These are phyloP conservation scores for Graptemys geographica DNA, from an alignment of 2,797 vertebrate genomes.

Conservation along the genomic window DNA sequence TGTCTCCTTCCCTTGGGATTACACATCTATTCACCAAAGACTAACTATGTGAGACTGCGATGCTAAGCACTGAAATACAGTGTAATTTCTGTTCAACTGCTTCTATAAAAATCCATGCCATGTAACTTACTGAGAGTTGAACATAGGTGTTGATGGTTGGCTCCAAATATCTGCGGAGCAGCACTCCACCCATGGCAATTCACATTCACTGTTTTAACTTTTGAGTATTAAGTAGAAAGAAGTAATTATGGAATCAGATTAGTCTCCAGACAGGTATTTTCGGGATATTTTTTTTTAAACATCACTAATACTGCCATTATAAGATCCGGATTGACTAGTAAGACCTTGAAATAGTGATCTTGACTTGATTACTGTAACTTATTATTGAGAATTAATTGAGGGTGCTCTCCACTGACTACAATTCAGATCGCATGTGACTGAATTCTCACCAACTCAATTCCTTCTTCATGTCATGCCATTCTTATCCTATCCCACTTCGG, in stretches of 20 bases:
- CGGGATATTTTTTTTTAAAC: neutral
- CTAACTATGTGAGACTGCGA: neutral
- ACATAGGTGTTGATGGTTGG: neutral
- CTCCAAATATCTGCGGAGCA: neutral
- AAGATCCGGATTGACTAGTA: neutral
- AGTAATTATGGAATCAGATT: neutral
- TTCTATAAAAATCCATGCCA: neutral
- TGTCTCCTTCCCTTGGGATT: neutral
- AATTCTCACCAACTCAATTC: neutral
- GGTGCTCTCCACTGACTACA: neutral
- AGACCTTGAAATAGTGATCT: neutral
- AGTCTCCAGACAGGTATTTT: neutral
- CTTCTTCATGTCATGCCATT: neutral
- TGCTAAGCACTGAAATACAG: neutral
- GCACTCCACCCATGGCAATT: neutral
- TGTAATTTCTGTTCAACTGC: neutral
- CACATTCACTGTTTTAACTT: neutral
- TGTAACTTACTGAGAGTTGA: neutral
- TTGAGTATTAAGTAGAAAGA: neutral
- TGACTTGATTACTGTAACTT: neutral
- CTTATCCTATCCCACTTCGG: neutral
- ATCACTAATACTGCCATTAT: neutral
- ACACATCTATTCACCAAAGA: neutral
- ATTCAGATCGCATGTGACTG: neutral
- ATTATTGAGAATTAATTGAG: neutral